Base-by-base conservation (phyloP, 2,888 invertebrate species). In the Leptinotarsa peninsularis region DNA sequence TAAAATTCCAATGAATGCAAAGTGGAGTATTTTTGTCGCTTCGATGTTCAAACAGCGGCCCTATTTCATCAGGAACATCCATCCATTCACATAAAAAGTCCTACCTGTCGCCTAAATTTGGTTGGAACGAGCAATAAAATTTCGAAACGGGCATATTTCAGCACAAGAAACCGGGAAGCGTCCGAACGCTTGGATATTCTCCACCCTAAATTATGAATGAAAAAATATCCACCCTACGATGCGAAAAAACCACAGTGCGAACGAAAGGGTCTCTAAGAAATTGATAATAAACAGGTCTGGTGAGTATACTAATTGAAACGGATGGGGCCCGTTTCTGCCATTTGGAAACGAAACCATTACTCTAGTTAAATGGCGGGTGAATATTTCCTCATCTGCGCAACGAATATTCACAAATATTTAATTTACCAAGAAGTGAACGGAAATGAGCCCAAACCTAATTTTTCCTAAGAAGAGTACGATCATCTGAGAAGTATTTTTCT, bases 221-320 rank as follows among this genome's bases (percentile, higher is more conserved):
- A 58, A 60, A 58, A 70, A 70, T 70, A 58, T 58, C 58, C 52
- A 58, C 54, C 70, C 58, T 21, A n/a, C 49, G 49, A 58, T 58
- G n/a, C 49, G 56, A 52, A 21, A 58, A 58, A 58, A 58, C 49
- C 58, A 21, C 70, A 49, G 58, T 49, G 58, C 70, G 58, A 70
- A 58, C 21, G 58, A 58, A 73, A 66, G 67, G 67, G 60, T 56
- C 49, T 54, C 73, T 58, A 66, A 69, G 72, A 72, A 76, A 74
- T 74, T 76, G 76, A 76, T 76, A 74, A 76, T 76, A 74, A 74
- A 76, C 76, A 76, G 74, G 74, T 74, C 73, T 68, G 74, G 68
- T 71, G 52, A 76, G 76, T 76, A 56, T 66, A 58, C 67, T 76
- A 76, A 76, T 76, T 76, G 76, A 74, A 76, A 76, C 72, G 71